Percentiles rank a stretch among this genome's conserved stretches.
phyloP scores from a whole-genome alignment of 2,888 invertebrate genomes.

The Aleiodes testaceus region DNA sequence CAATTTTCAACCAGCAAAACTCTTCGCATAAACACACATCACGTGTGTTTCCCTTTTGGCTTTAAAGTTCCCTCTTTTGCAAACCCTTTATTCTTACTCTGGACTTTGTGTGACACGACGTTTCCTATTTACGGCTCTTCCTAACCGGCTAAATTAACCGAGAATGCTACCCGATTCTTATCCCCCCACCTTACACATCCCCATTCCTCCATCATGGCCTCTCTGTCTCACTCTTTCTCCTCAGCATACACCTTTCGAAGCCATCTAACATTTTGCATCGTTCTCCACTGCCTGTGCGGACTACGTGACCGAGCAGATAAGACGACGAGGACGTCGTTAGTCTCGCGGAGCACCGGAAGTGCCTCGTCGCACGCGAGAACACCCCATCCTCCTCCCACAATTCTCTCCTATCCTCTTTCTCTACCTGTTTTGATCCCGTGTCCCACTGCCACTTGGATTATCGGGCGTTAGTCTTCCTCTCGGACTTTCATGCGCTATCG shows the following conservation, averaged over 20 bases:
- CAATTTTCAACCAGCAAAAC: constrained; percentile 11
- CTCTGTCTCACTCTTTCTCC: not conserved
- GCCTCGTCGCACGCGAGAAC: constrained; percentile 69
- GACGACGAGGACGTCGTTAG: constrained; percentile 69
- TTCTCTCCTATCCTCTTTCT: constrained; percentile 5
- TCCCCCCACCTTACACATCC: constrained; percentile 54
- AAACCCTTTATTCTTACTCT: constrained; percentile 13
- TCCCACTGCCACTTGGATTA: constrained; percentile 57
- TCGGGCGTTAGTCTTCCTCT: constrained; percentile 55
- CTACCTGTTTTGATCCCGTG: not conserved
- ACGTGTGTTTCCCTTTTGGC: constrained; percentile 10
- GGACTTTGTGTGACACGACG: constrained; percentile 47
- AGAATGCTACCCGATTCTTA: constrained; percentile 63
- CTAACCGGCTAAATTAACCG: constrained; percentile 67
- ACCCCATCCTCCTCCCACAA: constrained; percentile 56
- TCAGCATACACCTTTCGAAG: not conserved
- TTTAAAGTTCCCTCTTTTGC: not conserved
- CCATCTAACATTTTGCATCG: constrained; percentile 37
- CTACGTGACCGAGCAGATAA: constrained; percentile 69
- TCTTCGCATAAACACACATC: constrained; percentile 22
- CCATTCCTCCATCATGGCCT: constrained; percentile 46
- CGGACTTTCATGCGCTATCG: constrained; percentile 33
- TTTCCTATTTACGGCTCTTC: constrained; percentile 69
- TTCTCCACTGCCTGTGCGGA: constrained; percentile 35
- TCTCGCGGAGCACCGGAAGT: constrained; percentile 54